These are phyloP conservation scores for Heliopora coerulea DNA, from an alignment of 92 coral and sea anemone species.

Conservation along the genomic window DNA sequence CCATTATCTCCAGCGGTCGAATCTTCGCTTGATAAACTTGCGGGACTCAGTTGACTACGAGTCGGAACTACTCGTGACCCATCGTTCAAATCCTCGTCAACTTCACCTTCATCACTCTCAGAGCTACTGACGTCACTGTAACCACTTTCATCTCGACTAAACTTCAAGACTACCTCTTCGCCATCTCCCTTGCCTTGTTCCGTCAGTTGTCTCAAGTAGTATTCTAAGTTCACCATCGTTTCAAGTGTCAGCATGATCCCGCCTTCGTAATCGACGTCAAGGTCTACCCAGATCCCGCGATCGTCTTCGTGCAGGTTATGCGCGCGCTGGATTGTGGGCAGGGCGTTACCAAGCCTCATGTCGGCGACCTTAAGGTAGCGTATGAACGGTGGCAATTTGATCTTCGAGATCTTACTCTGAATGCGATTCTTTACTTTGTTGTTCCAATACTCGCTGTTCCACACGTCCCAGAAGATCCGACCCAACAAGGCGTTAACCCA, in stretches of 20 bases:
- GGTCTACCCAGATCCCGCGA: constrained; percentile 95
- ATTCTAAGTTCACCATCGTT: constrained; percentile 86
- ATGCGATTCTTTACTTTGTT: constrained; percentile 85
- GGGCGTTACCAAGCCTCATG: constrained; percentile 79
- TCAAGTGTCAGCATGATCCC: constrained; percentile 87
- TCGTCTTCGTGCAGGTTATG: constrained; percentile 76
- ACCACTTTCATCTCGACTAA: constrained; percentile 23
- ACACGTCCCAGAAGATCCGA: constrained; percentile 96
- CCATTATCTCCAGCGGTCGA: constrained; percentile 20
- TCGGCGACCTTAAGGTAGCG: constrained; percentile 89
- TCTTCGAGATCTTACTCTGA: constrained; percentile 81
- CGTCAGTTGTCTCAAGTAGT: constrained; percentile 74
- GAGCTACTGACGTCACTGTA: constrained; percentile 50
- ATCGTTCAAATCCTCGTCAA: constrained; percentile 26
- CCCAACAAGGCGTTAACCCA: constrained; percentile 95
- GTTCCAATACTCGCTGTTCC: constrained; percentile 98
- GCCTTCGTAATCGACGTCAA: constrained; percentile 91
- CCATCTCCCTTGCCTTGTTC: constrained; percentile 53
- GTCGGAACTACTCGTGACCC: background rate
- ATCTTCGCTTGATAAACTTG: constrained; percentile 14
- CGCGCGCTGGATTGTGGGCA: constrained; percentile 79
- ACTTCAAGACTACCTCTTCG: constrained; percentile 50
- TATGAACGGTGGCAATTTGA: constrained; percentile 89
- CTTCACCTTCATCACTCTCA: constrained; percentile 58
- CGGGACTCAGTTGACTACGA: background rate